phyloP scores from a whole-genome alignment of 2,797 vertebrate species.

The Cercopithecus mitis region DNA sequence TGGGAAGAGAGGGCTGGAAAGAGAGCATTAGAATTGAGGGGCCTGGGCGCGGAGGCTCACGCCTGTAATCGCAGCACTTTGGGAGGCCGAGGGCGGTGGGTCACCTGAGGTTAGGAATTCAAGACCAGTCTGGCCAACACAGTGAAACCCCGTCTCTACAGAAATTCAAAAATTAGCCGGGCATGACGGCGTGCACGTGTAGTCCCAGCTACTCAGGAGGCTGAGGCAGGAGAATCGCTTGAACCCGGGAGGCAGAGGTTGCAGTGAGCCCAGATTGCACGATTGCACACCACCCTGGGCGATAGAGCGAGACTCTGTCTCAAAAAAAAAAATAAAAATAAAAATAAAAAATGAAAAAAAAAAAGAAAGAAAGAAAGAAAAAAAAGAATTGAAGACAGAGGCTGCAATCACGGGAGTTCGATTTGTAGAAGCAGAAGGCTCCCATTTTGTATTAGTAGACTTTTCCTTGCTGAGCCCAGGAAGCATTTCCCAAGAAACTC shows the following conservation, averaged over 20 bases:
- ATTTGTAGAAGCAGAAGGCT: not conserved
- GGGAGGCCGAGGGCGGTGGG: not conserved
- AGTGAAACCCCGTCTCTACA: not conserved
- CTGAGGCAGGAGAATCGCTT: too few relatives aligned
- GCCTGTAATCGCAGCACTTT: not conserved
- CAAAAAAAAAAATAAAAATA: too few relatives aligned
- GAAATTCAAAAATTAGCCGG: not conserved
- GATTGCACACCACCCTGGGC: too few relatives aligned
- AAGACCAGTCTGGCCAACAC: too few relatives aligned
- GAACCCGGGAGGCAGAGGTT: too few relatives aligned
- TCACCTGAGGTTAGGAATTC: not conserved
- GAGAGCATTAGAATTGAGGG: not conserved
- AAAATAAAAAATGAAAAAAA: too few relatives aligned
- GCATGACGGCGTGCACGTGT: too few relatives aligned
- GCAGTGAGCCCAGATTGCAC: too few relatives aligned
- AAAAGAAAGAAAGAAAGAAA: accelerated
- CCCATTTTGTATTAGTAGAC: not conserved
- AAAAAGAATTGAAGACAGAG: not conserved
- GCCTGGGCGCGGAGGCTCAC: not conserved
- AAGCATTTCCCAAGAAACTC: not conserved
- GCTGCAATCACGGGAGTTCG: not conserved
- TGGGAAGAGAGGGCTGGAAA: not conserved
- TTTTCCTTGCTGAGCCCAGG: not conserved
- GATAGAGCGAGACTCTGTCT: too few relatives aligned
- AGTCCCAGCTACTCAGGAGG: too few relatives aligned